Evolutionary conservation across 2,888 invertebrate genomes (phyloP).

Genomic region (Sialis fuliginosa): DNA sequence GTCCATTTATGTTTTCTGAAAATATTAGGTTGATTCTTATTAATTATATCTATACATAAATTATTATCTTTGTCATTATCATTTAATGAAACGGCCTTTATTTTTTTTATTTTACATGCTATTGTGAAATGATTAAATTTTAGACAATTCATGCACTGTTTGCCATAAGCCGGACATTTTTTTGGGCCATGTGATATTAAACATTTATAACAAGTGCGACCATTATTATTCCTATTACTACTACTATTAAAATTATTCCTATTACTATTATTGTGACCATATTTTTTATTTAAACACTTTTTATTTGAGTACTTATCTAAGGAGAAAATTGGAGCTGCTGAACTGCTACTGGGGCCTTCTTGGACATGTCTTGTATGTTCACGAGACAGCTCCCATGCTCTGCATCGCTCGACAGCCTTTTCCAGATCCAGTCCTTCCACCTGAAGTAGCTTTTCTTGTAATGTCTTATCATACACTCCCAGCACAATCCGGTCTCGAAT

Average conservation of each 20-base stretch:
- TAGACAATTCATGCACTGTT: no score
- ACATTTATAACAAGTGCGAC: no score
- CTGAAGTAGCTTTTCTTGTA: conserved; percentile 10
- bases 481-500: conserved; percentile 10
- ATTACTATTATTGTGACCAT: no score
- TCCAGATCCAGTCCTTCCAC: background rate
- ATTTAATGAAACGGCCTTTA: no score
- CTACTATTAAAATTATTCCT: background rate
- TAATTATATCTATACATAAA: no score
- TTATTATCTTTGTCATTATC: no score
- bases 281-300: no score
- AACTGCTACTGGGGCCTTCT: background rate
- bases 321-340: no score
- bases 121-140: no score
- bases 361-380: conserved; percentile 16
- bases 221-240: background rate
- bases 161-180: no score
- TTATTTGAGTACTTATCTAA: background rate
- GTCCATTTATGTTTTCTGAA: conserved; percentile 1
- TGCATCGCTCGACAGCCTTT: background rate
- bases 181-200: no score
- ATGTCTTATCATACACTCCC: conserved; percentile 9
- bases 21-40: background rate
- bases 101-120: no score
- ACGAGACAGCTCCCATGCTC: background rate